Percentiles rank a stretch among this genome's conserved stretches.
These are phyloP conservation scores for Pangasius larnaudii DNA, from an alignment of 2,797 vertebrate species.

Conservation along the genomic window DNA sequence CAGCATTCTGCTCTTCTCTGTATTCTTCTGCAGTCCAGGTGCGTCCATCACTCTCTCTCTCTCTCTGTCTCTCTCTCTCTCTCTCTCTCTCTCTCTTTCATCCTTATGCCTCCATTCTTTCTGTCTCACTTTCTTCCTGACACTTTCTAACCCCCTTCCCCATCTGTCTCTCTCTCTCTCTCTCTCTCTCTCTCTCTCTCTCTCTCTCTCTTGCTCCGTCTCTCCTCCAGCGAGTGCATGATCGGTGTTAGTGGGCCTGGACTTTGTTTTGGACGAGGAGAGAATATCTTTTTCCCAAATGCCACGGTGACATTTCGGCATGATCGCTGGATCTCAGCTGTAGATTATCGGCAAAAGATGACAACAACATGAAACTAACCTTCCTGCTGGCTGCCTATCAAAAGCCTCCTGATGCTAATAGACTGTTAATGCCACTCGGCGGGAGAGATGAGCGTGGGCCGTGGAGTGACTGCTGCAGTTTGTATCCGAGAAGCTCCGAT, in stretches of 20 bases:
- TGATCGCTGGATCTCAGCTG: slow-evolving; percentile 44
- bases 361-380: slow-evolving; percentile 54
- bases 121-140: neutral
- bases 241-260: slow-evolving; percentile 31
- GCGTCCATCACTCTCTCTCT: neutral
- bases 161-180: neutral
- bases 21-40: slow-evolving; percentile 27
- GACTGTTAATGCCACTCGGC: slow-evolving; percentile 39
- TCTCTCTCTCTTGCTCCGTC: neutral
- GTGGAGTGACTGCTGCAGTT: neutral
- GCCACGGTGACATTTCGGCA: slow-evolving; percentile 57
- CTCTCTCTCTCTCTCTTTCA: neutral
- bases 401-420: slow-evolving; percentile 46
- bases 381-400: slow-evolving; percentile 52
- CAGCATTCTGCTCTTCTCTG: slow-evolving; percentile 4
- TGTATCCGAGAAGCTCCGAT: neutral
- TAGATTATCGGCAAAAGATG: slow-evolving; percentile 51
- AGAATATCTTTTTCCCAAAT: slow-evolving; percentile 52
- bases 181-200: neutral
- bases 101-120: neutral
- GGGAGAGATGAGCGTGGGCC: slow-evolving; percentile 32
- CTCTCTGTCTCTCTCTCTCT: neutral
- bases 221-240: slow-evolving; percentile 1
- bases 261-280: slow-evolving; percentile 46
- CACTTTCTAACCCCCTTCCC: neutral